phyloP scores from a whole-genome alignment of 2,113 vertebrate species.

The Glareola pratincola region DNA sequence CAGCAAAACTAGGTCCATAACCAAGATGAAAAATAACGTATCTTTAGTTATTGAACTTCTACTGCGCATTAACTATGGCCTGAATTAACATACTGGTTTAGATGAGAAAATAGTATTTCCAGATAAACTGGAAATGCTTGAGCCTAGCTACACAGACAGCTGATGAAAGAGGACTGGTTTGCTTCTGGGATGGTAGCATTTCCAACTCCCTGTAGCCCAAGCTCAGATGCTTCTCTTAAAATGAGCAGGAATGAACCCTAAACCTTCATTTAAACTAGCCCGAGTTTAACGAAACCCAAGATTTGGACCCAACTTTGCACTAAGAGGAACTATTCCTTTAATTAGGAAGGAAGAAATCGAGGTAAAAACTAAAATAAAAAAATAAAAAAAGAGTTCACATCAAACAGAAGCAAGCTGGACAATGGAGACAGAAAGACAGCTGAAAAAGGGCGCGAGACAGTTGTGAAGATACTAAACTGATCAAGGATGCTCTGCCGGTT shows the following conservation, averaged over 20 bases:
- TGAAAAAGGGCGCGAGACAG: background rate
- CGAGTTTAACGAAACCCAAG: background rate
- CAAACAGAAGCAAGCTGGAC: background rate
- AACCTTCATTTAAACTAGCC: background rate
- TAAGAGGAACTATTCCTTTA: background rate
- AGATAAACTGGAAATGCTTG: background rate
- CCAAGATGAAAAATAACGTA: background rate
- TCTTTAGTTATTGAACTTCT: background rate
- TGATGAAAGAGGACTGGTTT: background rate
- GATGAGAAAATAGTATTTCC: background rate
- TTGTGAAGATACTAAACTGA: background rate
- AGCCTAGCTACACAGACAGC: background rate
- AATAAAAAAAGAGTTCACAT: background rate
- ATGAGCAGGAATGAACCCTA: background rate
- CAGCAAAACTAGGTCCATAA: background rate
- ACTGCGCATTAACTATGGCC: background rate
- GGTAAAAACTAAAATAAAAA: background rate
- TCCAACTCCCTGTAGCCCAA: background rate
- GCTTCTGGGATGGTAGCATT: background rate
- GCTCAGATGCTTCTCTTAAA: background rate
- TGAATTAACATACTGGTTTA: background rate
- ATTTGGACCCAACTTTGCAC: background rate
- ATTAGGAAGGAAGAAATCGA: background rate
- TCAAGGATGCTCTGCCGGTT: background rate
- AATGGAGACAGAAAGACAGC: background rate